Evolutionary conservation across 2,113 vertebrate genomes (phyloP), one percentile per base, ranked within the genome.

Genomic region (Rattus rattus): DNA sequence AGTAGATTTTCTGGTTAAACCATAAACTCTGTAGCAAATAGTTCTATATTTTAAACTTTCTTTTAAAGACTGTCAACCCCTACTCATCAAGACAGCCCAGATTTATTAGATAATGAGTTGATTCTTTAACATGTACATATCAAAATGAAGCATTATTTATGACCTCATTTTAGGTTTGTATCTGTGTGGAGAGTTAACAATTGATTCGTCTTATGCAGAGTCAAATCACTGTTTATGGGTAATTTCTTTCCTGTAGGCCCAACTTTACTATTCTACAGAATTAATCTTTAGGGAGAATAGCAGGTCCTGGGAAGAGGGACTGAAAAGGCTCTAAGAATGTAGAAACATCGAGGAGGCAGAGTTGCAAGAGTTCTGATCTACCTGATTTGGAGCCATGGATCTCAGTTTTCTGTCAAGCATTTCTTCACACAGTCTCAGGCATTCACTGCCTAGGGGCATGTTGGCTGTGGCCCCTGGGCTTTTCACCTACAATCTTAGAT

Each of bases 21-120:
- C n/a, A 54, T 63, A 54, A 70, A 30, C 30, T 92, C 36, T 81
- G 16, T 43, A 91, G 63, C 39, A 85, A 56, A 43, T 24, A 79
- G 75, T 93, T 43, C 19, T 92, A 1, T 76, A 36, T 77, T 92
- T 76, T 88, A 56, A 89, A 79, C 36, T 47, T 95, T 96, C 90
- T 92, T 11, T 30, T 88, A 70, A 92, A 95, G 73, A 86, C 13
- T 16, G 92, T 73, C 24, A 61, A 19, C 30, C 28, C 16, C 0
- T 61, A 88, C 12, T 89, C 12, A 59, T 77, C 33, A 17, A 2
- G 22, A 47, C 70, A 19, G 11, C 80, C 61, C 90, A 54, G 22
- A 63, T 81, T 90, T 86, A 84, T 89, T 84, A 75, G 79, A 49
- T n/a, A 59, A 65, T 17, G 3, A 59, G 33, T 63, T 17, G 36